Evolutionary conservation across 2,888 invertebrate genomes (phyloP).

Genomic region (Tenthredo scrophulariae): DNA sequence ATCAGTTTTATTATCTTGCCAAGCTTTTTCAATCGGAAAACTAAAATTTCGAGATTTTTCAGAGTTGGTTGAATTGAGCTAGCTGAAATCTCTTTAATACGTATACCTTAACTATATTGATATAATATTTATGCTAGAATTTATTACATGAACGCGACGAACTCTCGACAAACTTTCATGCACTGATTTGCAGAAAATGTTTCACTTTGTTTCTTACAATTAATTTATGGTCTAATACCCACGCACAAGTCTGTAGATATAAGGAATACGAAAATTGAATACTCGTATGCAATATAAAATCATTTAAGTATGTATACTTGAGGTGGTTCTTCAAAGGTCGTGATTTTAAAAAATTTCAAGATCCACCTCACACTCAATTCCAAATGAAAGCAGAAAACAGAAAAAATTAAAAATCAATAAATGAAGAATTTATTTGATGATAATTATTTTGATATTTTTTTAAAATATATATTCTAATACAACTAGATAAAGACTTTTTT

Average conservation of each 20-base stretch:
- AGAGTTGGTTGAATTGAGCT: background rate
- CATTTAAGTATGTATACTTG: background rate
- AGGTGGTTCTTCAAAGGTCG: no score
- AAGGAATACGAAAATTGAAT: background rate
- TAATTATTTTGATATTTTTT: no score
- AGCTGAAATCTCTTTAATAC: background rate
- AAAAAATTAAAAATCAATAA: no score
- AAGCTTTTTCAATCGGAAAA: background rate
- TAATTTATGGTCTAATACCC: background rate
- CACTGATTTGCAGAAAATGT: constrained; percentile 55
- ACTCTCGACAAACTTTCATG: background rate
- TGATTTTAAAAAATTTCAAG: no score
- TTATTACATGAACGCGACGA: background rate
- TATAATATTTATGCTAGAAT: background rate
- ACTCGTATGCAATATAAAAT: background rate
- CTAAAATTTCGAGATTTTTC: background rate
- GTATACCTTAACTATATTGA: background rate
- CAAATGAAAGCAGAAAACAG: no score
- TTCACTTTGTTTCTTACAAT: constrained; percentile 4
- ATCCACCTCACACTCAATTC: no score
- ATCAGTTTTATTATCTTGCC: background rate
- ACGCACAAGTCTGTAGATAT: background rate
- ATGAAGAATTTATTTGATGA: no score
- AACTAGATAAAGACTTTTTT: no score
- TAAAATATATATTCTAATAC: no score